Evolutionary conservation across 2,797 vertebrate species (phyloP).

Genomic region (Cichlasoma orientale): DNA sequence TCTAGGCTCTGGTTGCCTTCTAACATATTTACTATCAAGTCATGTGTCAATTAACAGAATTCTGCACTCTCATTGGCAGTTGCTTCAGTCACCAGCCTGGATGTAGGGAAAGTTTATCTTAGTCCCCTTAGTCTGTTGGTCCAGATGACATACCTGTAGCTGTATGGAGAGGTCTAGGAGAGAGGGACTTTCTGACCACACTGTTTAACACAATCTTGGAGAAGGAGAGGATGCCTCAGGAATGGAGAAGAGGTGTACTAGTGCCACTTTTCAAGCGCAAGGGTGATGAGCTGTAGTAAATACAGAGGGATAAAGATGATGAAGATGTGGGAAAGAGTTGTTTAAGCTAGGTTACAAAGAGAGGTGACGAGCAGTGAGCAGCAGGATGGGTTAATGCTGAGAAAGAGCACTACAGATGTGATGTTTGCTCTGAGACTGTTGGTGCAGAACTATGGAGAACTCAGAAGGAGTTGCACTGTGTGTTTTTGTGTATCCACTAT

Average conservation of each 20-base stretch:
- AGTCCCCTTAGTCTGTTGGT: no score
- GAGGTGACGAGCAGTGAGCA: neutral
- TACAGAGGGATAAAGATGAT: neutral
- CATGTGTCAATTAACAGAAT: no score
- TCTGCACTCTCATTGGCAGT: no score
- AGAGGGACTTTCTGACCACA: neutral
- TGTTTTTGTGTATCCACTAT: neutral
- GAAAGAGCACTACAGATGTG: neutral
- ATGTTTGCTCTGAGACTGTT: neutral
- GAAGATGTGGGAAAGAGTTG: neutral
- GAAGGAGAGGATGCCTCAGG: rapidly evolving
- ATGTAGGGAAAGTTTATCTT: no score
- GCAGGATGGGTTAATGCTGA: neutral
- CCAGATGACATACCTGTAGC: neutral
- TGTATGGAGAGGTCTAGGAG: neutral
- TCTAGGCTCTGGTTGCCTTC: no score
- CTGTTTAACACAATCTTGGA: rapidly evolving
- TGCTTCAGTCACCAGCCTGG: no score
- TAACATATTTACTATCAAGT: no score
- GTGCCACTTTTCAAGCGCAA: neutral
- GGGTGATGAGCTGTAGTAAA: neutral
- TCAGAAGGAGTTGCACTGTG: neutral
- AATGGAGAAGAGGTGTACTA: neutral
- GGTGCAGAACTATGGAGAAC: neutral
- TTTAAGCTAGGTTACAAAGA: rapidly evolving